Evolutionary conservation across 2,888 invertebrate species (phyloP), one percentile per base, ranked within the genome.

Genomic region (Uropetala carovei): DNA sequence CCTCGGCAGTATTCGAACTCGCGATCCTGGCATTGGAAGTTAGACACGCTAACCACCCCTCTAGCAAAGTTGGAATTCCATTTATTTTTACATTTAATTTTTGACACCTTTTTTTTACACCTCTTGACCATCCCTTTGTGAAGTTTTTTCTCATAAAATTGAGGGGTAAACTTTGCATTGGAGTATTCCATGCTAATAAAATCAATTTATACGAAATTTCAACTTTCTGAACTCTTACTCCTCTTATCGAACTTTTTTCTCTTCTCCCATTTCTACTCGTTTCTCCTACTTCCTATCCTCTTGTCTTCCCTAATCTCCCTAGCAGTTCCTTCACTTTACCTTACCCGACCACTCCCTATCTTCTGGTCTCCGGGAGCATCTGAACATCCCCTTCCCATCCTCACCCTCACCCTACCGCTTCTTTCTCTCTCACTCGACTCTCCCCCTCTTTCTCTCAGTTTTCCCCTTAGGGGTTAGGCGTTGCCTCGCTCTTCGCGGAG

Each of bases 381-480:
- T 27, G 75, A 4, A 22, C 86, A 27, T 60, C 30, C 59, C 22
- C 59, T 85, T n/a, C n/a, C n/a, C 86, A 27, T 60, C 30, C 59
- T 11, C 43, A 43, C 18, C 30, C 30, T 60, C 86, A 9, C 60
- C 58, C 16, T 9, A 18, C 56, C 9, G 81, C 64, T 64, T 64
- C 64, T n/a, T 64, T 64, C 18, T n/a, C 11, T 75, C 75, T n/a
- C n/a, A n/a, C n/a, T n/a, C n/a, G n/a, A n/a, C n/a, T n/a, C n/a
- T 43, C 43, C 5, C 43, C 43, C 43, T 43, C 43, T 43, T 43
- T n/a, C n/a, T n/a, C 43, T 83, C 10, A 0, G 43, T 60, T 14
- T 27, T 58, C 30, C 89, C 89, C 89, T 89, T 14, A 14, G 30
- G 64, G 89, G 89, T 64, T 64, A 89, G 89, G 89, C 89, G 89